A percentile compares a stretch with the other conserved stretches of the same genome.
phyloP scores from a whole-genome alignment of 2,113 vertebrate species.

The Pterocles orientalis region DNA sequence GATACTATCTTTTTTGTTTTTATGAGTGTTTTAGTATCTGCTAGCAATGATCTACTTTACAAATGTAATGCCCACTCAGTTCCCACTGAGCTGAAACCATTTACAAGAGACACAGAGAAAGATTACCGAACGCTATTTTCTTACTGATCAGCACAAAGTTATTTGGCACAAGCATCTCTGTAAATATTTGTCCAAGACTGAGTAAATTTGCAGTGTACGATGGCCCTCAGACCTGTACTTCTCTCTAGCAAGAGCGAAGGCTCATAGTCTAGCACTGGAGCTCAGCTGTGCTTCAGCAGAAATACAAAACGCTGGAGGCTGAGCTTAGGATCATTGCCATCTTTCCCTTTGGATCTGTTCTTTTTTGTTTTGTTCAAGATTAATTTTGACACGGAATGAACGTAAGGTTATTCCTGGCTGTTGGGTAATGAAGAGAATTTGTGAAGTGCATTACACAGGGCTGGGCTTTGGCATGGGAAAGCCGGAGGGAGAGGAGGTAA shows the following conservation, averaged over 20 bases:
- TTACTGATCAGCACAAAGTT: constrained; percentile 69
- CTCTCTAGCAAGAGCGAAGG: constrained; percentile 16
- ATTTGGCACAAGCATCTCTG: constrained; percentile 70
- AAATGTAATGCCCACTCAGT: constrained; percentile 36
- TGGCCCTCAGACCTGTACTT: constrained; percentile 54
- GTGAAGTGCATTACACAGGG: background rate
- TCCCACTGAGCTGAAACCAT: constrained; percentile 46
- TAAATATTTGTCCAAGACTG: constrained; percentile 76
- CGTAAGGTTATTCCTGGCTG: background rate
- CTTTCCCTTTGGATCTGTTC: background rate
- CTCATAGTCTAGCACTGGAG: constrained; percentile 8
- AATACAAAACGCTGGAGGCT: background rate
- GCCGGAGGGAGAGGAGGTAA: background rate
- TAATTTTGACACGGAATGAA: background rate
- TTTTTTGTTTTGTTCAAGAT: background rate
- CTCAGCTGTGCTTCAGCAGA: background rate
- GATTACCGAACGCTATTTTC: constrained; percentile 59
- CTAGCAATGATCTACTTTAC: constrained; percentile 56
- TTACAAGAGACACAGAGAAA: constrained; percentile 48
- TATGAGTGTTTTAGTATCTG: constrained; percentile 8
- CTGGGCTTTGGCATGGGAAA: background rate
- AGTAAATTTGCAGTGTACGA: constrained; percentile 71
- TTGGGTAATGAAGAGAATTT: background rate
- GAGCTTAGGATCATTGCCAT: background rate
- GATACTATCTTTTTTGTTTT: constrained; percentile 10